phyloP scores from a whole-genome alignment of 2,113 vertebrate species.

The Coreoperca whiteheadi region DNA sequence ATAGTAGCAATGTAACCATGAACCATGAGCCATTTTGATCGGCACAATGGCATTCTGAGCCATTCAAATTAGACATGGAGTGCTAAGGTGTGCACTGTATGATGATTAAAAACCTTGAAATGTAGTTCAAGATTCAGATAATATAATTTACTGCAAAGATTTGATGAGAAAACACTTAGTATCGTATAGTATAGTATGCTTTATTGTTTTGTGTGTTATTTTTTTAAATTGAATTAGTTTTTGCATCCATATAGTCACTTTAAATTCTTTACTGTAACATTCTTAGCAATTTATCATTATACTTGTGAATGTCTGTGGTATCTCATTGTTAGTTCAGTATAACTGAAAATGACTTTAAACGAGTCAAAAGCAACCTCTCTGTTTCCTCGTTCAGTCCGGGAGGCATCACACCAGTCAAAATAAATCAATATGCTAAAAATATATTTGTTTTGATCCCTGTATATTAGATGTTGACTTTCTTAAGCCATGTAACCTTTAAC shows the following conservation, averaged over 20 bases:
- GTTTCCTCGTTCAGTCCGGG: slow-evolving; percentile 46
- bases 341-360: slow-evolving; percentile 20
- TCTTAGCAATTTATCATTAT: slow-evolving; percentile 7
- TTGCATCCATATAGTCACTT: neutral
- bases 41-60: neutral
- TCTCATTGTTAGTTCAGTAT: slow-evolving; percentile 5
- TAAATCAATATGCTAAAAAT: slow-evolving; percentile 79
- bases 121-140: neutral
- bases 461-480: slow-evolving; percentile 75
- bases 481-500: slow-evolving; percentile 75
- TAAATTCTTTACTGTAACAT: neutral
- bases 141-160: neutral
- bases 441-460: slow-evolving; percentile 73
- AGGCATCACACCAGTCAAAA: slow-evolving; percentile 46
- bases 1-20: slow-evolving; percentile 12
- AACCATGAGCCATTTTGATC: slow-evolving; percentile 8
- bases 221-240: slow-evolving; percentile 4
- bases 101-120: neutral
- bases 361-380: neutral
- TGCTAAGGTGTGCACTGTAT: neutral
- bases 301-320: neutral
- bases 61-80: slow-evolving; percentile 20
- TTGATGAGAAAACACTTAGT: neutral
- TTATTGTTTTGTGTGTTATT: neutral
- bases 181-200: neutral